Conservation (phyloP, 1,140 invertebrate species). For the Holotrichia oblita region DNA sequence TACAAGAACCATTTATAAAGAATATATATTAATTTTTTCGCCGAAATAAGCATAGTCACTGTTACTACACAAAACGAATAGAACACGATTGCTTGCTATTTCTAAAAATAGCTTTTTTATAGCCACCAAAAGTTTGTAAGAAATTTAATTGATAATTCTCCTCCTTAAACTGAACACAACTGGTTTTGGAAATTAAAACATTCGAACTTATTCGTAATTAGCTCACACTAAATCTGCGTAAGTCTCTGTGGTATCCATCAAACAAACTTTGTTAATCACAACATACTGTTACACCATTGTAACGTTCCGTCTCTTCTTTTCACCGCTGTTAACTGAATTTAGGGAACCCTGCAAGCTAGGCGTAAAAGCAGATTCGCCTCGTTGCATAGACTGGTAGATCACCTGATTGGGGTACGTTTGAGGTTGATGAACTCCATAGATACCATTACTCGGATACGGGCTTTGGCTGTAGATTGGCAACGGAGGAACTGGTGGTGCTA, state of each 20-base stretch:
- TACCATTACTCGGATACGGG: constrained; percentile 58
- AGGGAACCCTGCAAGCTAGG: constrained; percentile 66
- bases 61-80: too few species aligned
- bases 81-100: too few species aligned
- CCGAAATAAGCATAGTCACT: not conserved
- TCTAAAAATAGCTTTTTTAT: not conserved
- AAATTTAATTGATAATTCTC: not conserved
- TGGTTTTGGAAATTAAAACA: not conserved
- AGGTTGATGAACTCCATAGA: constrained; percentile 59
- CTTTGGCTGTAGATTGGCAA: constrained; percentile 52
- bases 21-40: constrained; percentile 10
- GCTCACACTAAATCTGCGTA: constrained; percentile 17
- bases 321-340: constrained; percentile 66
- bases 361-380: constrained; percentile 62
- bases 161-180: constrained; percentile 8
- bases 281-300: constrained; percentile 66
- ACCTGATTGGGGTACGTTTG: constrained; percentile 52
- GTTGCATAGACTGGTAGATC: constrained; percentile 61
- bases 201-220: not conserved
- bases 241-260: not conserved
- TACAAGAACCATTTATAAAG: not conserved
- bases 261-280: constrained; percentile 50
- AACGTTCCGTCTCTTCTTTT: constrained; percentile 66
- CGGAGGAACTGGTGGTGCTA: constrained; percentile 58
- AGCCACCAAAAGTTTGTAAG: not conserved